phyloP scores from a whole-genome alignment of 2,113 vertebrate genomes.

The Dromas ardeola region DNA sequence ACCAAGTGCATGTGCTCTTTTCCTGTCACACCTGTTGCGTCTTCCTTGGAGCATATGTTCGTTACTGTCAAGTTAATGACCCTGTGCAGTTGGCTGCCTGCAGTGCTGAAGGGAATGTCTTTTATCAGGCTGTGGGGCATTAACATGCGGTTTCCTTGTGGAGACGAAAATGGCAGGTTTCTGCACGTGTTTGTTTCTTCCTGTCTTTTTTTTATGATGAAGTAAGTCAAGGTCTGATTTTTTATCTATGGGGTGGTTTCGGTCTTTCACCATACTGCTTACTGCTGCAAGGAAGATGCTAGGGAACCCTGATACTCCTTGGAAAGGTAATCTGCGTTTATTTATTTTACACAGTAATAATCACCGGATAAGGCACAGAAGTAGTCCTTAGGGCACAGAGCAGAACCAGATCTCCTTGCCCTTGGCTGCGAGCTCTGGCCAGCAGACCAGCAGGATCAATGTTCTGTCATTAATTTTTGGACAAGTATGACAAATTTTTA shows the following conservation, averaged over 20 bases:
- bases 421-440: background rate
- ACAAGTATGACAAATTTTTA: background rate
- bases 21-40: background rate
- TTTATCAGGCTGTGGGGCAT: background rate
- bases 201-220: background rate
- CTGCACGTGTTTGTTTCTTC: background rate
- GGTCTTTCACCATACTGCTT: background rate
- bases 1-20: background rate
- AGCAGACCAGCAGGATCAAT: background rate
- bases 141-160: background rate
- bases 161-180: background rate
- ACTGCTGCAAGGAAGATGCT: background rate
- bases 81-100: accelerated
- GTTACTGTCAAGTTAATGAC: background rate
- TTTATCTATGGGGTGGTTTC: background rate
- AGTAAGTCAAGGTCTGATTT: background rate
- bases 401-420: background rate
- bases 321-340: background rate
- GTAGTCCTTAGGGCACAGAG: background rate
- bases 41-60: background rate
- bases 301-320: background rate
- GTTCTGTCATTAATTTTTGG: background rate
- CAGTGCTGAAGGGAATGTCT: background rate
- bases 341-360: background rate
- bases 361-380: background rate